These are phyloP conservation scores for Galemys pyrenaicus DNA, from an alignment of 2,113 vertebrate genomes.

Conservation along the genomic window DNA sequence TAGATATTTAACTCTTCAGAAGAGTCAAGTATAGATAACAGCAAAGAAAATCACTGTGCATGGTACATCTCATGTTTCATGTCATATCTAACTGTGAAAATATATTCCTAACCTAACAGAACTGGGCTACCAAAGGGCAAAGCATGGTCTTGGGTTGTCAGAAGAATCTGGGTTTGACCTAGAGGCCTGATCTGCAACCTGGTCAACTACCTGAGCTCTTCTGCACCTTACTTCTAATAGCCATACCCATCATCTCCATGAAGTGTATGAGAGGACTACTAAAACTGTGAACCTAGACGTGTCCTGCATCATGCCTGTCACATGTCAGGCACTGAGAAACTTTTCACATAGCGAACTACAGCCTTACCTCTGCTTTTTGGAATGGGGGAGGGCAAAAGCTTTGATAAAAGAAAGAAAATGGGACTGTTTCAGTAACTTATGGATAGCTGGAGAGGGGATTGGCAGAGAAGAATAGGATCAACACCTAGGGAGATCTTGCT, in stretches of 20 bases:
- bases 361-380: not conserved
- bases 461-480: not conserved
- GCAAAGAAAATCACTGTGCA: not conserved
- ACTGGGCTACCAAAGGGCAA: not conserved
- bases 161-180: not conserved
- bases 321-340: not conserved
- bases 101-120: not conserved
- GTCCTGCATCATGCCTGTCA: not conserved
- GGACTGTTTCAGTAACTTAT: not conserved
- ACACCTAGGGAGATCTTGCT: not conserved
- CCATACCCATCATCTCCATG: not conserved
- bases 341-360: constrained; percentile 24
- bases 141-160: not conserved
- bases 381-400: not conserved
- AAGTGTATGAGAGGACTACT: not conserved
- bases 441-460: not conserved
- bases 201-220: not conserved
- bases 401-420: constrained; percentile 31
- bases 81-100: not conserved
- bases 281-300: not conserved
- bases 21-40: not conserved
- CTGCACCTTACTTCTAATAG: not conserved
- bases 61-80: not conserved
- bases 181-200: not conserved
- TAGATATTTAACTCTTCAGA: not conserved